Evolutionary conservation across 2,113 vertebrate genomes (phyloP), one percentile per base, ranked within the genome.

Genomic region (Rallus limicola): DNA sequence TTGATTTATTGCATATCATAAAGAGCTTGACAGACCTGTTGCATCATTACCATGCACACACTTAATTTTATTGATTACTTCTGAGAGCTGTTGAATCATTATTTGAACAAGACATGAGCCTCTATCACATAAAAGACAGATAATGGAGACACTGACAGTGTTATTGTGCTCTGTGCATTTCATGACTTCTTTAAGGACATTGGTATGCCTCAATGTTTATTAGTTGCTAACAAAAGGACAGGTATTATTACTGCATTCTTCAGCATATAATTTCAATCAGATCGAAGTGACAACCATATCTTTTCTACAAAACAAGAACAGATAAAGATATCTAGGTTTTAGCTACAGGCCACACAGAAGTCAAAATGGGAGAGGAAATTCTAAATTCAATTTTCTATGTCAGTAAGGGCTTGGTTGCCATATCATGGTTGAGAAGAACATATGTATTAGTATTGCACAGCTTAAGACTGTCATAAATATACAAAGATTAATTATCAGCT

Each of bases 51-150:
- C 31, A 90, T 9, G 1, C 13, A 63, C 10, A 16, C 33, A n/a
- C 42, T 92, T 88, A 92, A 86, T 89, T 93, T 91, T 87, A 96
- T n/a, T 74, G 72, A 83, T 80, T 91, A 71, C 53, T 91, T 88
- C 62, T 5, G 5, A 86, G 56, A 92, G 72, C 42, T 88, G 29
- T 56, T 89, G 72, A 93, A 82, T 76, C 69, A 38, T 18, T 92
- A 16, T 82, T 71, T 91, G 69, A 91, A 68, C 60, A 75, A 75
- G 80, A 78, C 58, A 40, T 23, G 38, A 91, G 46, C 29, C 60
- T 86, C 8, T 70, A 64, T 56, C 34, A 56, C 48, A 52, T 75
- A 46, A 90, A 88, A 81, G 56, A 42, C 58, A 90, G 68, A 81
- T 70, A 93, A 89, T 16, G 19, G 77, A 86, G 72, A 92, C 60